Percentiles rank a stretch among this genome's conserved stretches.
Evolutionary conservation across 2,797 vertebrate species (phyloP).

Genomic region (Lithobates sylvaticus): DNA sequence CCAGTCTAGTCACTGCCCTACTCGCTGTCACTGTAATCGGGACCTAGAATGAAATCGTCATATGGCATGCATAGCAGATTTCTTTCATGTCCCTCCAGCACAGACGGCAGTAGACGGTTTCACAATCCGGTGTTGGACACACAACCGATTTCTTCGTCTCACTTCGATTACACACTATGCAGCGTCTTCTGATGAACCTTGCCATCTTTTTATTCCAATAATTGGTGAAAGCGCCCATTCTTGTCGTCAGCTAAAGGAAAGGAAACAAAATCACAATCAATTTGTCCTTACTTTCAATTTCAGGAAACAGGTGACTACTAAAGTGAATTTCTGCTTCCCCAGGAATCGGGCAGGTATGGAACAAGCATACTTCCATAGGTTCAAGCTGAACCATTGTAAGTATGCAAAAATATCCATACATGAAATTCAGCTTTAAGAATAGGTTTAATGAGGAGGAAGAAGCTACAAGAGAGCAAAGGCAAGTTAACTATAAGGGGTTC

Average conservation of each 20-base stretch:
- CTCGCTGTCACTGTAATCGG: conserved; percentile 66
- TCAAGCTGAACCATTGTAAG: no score
- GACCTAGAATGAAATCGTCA: conserved; percentile 56
- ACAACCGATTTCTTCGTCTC: conserved; percentile 61
- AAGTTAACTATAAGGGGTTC: no score
- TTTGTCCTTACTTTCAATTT: no score
- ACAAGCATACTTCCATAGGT: no score
- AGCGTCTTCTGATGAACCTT: conserved; percentile 59
- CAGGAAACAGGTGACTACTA: no score
- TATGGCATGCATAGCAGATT: conserved; percentile 71
- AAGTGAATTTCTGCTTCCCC: no score
- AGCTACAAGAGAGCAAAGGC: no score
- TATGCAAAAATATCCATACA: no score
- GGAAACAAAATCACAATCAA: no score
- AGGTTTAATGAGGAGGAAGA: no score
- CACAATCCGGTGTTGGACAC: conserved; percentile 70
- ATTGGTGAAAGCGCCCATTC: neutral
- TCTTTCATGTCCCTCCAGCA: conserved; percentile 78
- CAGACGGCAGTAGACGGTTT: conserved; percentile 70
- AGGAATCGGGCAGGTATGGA: no score
- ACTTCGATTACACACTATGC: conserved; percentile 70
- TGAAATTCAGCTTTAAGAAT: no score
- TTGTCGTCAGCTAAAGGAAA: neutral
- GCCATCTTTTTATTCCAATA: neutral
- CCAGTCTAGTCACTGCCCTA: neutral